Evolutionary conservation across 2,113 vertebrate genomes (phyloP).

Genomic region (Trichomycterus rosablanca): DNA sequence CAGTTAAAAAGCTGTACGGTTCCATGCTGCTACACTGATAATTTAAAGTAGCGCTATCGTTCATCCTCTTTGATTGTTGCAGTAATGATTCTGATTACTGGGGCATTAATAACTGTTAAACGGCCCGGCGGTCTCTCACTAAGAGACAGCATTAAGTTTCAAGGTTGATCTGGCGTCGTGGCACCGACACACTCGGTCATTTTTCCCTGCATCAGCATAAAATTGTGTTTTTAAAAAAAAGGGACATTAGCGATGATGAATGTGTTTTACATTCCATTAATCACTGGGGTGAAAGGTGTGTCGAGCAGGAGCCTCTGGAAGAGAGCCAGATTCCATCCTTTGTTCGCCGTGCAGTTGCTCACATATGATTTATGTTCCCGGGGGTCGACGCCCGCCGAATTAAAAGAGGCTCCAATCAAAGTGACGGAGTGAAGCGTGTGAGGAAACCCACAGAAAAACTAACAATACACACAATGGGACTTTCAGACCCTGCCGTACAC

Average conservation of each 20-base stretch:
- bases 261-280: constrained; percentile 63
- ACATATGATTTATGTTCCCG: constrained; percentile 48
- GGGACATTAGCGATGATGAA: constrained; percentile 64
- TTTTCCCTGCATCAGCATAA: constrained; percentile 55
- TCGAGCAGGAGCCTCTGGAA: constrained; percentile 24
- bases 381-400: constrained; percentile 26
- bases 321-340: constrained; percentile 48
- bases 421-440: constrained; percentile 52
- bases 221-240: constrained; percentile 56
- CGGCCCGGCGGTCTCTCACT: constrained; percentile 29
- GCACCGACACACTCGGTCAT: background rate
- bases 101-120: constrained; percentile 53
- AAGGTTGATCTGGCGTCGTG: constrained; percentile 30
- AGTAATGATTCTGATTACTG: no score
- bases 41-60: no score
- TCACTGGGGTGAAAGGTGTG: constrained; percentile 56
- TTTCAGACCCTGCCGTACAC: constrained; percentile 22
- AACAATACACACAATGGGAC: constrained; percentile 27
- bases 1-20: no score
- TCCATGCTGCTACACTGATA: no score
- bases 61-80: no score
- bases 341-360: constrained; percentile 49
- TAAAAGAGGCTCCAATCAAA: constrained; percentile 48
- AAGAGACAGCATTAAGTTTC: constrained; percentile 26
- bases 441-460: constrained; percentile 33